A percentile compares a stretch with the other conserved stretches of the same genome.
Evolutionary conservation across 2,113 vertebrate species (phyloP).

Genomic region (Salvelinus fontinalis): DNA sequence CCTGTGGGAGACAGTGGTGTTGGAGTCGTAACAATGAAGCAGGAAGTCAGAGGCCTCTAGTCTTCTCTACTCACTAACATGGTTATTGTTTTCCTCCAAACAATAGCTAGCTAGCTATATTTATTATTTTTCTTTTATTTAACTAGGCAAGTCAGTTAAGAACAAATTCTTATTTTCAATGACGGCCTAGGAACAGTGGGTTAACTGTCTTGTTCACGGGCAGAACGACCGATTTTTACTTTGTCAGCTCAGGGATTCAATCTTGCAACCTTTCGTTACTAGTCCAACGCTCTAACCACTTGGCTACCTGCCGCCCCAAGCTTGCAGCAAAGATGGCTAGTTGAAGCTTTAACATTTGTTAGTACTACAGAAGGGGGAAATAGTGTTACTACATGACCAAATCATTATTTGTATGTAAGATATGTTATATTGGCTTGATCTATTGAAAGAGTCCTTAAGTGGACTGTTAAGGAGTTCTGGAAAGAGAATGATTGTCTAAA

Average conservation of each 20-base stretch:
- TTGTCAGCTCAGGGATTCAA: too few relatives aligned
- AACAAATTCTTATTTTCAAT: too few relatives aligned
- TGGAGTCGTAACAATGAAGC: conserved; percentile 68
- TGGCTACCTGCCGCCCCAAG: conserved; percentile 59
- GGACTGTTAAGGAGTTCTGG: too few relatives aligned
- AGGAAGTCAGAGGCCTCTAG: conserved; percentile 44
- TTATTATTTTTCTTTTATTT: too few relatives aligned
- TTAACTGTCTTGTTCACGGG: too few relatives aligned
- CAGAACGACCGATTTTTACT: too few relatives aligned
- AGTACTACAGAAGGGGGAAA: neutral
- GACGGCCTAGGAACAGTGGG: too few relatives aligned
- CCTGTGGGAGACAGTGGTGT: conserved; percentile 46
- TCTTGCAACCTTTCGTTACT: too few relatives aligned
- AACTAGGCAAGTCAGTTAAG: too few relatives aligned
- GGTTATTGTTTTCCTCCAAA: neutral
- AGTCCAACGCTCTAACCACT: conserved; percentile 45
- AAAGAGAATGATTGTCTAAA: too few relatives aligned
- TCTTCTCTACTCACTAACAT: conserved; percentile 13
- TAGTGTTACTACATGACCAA: neutral
- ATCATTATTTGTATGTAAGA: neutral
- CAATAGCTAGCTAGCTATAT: conserved; percentile 10
- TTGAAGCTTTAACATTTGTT: neutral
- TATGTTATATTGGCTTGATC: neutral
- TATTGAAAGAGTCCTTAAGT: too few relatives aligned
- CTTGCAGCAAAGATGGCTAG: conserved; percentile 20